These are phyloP conservation scores for Sinella curviseta DNA, from an alignment of 1,140 invertebrate genomes.

Conservation along the genomic window DNA sequence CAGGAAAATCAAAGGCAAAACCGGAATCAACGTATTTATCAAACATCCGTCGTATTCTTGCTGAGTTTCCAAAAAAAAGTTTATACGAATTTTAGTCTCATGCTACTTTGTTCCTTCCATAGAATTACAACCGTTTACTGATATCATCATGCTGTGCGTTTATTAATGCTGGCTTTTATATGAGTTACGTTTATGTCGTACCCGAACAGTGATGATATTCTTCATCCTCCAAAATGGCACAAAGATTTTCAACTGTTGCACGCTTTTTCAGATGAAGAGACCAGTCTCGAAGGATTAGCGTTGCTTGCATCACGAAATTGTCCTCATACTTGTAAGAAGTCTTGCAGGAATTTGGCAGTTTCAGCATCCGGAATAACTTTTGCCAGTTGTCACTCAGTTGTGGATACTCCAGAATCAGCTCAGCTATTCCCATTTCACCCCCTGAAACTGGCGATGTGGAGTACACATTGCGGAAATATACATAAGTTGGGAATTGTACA, in stretches of 20 bases:
- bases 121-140: no score
- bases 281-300: conserved; percentile 36
- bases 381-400: neutral
- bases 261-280: neutral
- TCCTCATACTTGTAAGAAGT: neutral
- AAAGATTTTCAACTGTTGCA: conserved; percentile 28
- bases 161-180: neutral
- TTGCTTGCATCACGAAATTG: conserved; percentile 32
- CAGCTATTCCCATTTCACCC: conserved; percentile 42
- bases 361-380: neutral
- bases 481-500: neutral
- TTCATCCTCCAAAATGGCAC: conserved; percentile 10
- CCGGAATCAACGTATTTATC: conserved; percentile 28
- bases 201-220: conserved; percentile 29
- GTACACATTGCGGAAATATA: neutral
- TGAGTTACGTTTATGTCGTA: neutral
- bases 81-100: neutral
- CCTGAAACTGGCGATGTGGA: conserved; percentile 27
- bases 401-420: conserved; percentile 33
- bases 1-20: conserved; percentile 35
- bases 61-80: neutral
- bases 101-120: neutral
- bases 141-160: neutral
- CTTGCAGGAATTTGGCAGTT: neutral
- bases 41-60: conserved; percentile 34